phyloP scores from a whole-genome alignment of 2,797 vertebrate species.

The Pantherophis vulpinus region DNA sequence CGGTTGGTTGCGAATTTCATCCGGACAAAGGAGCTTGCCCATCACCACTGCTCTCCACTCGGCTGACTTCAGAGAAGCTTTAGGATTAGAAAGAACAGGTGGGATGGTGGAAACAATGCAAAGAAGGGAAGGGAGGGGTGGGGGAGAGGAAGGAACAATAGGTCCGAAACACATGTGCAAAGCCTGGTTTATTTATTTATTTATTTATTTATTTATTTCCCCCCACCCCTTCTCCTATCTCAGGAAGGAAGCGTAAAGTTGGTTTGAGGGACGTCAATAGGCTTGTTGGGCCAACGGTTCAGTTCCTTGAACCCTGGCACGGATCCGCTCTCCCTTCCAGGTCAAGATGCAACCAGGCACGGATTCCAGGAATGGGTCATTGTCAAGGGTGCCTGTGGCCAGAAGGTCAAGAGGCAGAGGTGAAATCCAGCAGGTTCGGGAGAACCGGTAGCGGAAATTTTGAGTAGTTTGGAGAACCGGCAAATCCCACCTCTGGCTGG shows the following conservation, averaged over 20 bases:
- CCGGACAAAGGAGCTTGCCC: rapidly evolving
- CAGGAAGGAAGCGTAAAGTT: neutral
- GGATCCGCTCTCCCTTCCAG: neutral
- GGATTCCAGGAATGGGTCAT: neutral
- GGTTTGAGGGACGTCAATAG: neutral
- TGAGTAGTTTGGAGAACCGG: too few species aligned
- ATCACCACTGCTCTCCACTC: neutral
- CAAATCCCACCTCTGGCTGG: too few species aligned
- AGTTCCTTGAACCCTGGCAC: neutral
- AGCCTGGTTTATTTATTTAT: neutral
- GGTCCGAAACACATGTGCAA: neutral
- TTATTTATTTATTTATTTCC: neutral
- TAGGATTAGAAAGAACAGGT: slow-evolving; percentile 11
- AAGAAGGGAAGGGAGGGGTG: too few species aligned
- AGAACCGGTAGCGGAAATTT: too few species aligned
- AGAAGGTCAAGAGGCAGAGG: neutral
- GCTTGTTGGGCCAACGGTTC: rapidly evolving
- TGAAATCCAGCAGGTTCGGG: too few species aligned
- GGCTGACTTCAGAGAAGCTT: neutral
- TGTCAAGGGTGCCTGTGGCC: neutral
- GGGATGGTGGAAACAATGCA: neutral
- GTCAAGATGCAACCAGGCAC: neutral
- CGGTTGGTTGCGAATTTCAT: neutral
- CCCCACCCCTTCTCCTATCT: too few species aligned
- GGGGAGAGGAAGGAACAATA: neutral